phyloP scores from a whole-genome alignment of 1,140 invertebrate species.

The Drosophila willistoni region DNA sequence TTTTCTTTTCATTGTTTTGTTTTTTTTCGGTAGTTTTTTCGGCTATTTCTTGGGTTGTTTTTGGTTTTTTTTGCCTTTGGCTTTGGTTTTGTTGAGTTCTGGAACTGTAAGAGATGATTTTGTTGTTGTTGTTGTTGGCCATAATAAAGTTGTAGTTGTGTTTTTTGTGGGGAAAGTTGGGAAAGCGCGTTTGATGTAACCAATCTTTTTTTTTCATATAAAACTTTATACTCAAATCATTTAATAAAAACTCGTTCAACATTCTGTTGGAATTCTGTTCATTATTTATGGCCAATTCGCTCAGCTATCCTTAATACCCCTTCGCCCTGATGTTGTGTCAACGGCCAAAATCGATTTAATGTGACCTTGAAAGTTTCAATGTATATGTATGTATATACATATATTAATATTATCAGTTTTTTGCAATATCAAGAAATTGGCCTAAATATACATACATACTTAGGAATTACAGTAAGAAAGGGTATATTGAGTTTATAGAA shows the following conservation, averaged over 20 bases:
- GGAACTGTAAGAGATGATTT: constrained; percentile 65
- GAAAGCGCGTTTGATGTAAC: constrained; percentile 7
- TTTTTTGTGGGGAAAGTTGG: constrained; percentile 54
- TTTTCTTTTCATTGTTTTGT: constrained; percentile 77
- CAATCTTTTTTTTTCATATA: neutral
- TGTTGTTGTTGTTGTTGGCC: constrained; percentile 22
- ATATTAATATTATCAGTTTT: neutral
- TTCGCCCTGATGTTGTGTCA: too few relatives aligned
- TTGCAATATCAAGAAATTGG: too few relatives aligned
- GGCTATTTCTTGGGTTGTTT: constrained; percentile 13
- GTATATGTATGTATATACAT: neutral
- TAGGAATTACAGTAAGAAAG: too few relatives aligned
- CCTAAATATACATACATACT: too few relatives aligned
- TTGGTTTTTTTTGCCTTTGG: constrained; percentile 20
- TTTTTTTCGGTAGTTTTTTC: constrained; percentile 14
- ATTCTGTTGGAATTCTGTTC: too few relatives aligned
- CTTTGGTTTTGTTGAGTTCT: constrained; percentile 26
- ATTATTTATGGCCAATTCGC: neutral
- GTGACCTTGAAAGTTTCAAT: neutral
- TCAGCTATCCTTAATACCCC: too few relatives aligned
- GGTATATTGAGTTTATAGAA: too few relatives aligned
- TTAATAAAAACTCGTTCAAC: neutral
- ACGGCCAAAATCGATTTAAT: neutral
- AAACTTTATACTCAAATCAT: neutral
- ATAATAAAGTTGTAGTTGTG: constrained; percentile 61